Evolutionary conservation across 2,797 vertebrate species (phyloP), one percentile per base, ranked within the genome.

Genomic region (Rhynchonycteris naso): DNA sequence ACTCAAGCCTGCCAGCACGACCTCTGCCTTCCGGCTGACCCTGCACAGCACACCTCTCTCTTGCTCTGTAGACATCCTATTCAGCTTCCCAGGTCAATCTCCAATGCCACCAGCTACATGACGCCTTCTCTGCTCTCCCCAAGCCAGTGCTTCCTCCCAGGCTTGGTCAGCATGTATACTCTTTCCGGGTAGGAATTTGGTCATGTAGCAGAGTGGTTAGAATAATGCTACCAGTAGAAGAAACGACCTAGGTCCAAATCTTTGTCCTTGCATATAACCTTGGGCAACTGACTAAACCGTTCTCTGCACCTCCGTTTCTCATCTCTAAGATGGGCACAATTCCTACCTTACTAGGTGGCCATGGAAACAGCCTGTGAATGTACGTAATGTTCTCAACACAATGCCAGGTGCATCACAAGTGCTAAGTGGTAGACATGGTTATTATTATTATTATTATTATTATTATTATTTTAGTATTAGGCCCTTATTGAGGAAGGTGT

Each of bases 351-450:
- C 47, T 28, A 71, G 12, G n/a, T 2, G 16, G 3, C 52, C 35
- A 8, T 35, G 24, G 54, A 79, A 94, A 47, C 35, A 26, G 0
- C 5, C 0, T 7, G n/a, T 80, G 75, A 19, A 33, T 72, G 66
- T 59, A 30, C 0, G 0, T 33, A 13, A 72, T 13, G n/a, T 11
- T 18, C 28, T 50, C 38, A 10, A 14, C n/a, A 16, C 1, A 9
- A 10, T 18, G 21, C 33, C 63, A 43, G 19, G 8, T 4, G 11
- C 8, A 16, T 54, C 26, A 1, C 50, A 75, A 33, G 35, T 14
- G 16, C 50, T 84, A 74, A 75, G 15, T 30, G 43, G 38, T 11
- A 78, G 81, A 13, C 13, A 22, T 35, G 14, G n/a, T 2, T 13
- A 0, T 18, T 21, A 19, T 7, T 74, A 2, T 50, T 35, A 11